Evolutionary conservation across 2,797 vertebrate species (phyloP), one percentile per base, ranked within the genome.

Genomic region (Gephyroberyx darwinii): DNA sequence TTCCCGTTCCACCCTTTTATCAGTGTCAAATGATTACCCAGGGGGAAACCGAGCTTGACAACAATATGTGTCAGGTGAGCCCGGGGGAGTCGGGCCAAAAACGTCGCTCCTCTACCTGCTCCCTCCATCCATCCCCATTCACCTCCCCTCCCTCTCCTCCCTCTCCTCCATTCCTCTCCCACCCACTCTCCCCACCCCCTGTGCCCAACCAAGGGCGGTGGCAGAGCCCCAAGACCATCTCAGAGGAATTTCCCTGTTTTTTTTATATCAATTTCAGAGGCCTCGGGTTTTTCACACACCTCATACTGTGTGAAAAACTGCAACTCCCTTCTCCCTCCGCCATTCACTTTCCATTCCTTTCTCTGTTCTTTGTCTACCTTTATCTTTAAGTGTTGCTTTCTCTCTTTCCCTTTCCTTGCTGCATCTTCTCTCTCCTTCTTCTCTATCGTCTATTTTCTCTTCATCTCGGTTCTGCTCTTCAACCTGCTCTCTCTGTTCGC

Each of bases 21-120:
- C 89, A 86, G 80, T 89, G 87, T 89, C 87, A 90, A 86, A 90
- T 89, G 90, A 92, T 91, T 89, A 86, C 85, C 87, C 71, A 47
- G 75, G 33, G 77, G 86, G 78, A 88, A 88, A 84, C 78, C 62
- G 82, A 84, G 71, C 75, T 78, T 71, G 16, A 65, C 53, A 83
- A 82, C 83, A 90, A 75, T 84, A 66, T 83, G 71, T 39, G 5
- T 88, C 84, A 86, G 82, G 76, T 84, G 69, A 82, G 78, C 82
- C 83, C 74, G 58, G 68, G 53, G 51, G 43, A 71, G 41, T 65
- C 63, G 0, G 1, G 77, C 83, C 81, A 85, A 80, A 81, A 77
- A 70, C 57, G 39, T 82, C 78, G 60, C 67, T 86, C 70, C 65
- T 81, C 67, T 82, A 69, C 71, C 85, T 82, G 53, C 52, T 77